Base-by-base conservation (phyloP, 1,140 invertebrate species). In the Stratiolaelaps scimitus region DNA sequence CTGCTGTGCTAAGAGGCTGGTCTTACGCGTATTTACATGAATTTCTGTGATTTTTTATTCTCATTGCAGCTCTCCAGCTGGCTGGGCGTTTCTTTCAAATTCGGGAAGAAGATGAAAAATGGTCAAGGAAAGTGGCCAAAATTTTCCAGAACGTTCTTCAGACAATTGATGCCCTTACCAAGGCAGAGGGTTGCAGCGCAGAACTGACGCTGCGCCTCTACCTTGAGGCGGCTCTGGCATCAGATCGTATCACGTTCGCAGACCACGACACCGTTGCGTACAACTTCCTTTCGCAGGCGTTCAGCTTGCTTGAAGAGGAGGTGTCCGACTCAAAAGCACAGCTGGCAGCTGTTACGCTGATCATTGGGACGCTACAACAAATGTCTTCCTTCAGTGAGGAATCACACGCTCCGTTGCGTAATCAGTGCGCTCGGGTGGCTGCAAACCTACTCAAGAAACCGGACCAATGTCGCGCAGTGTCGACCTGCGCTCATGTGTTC, bases 221-320 rank as follows among this genome's bases (percentile, higher is more conserved):
- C 77, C 80, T 96, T 1, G 92, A 98, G 77, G 94, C 92, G 1
- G 92, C 93, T 0, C 76, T 96, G 56, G 89, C 92, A 0, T 90
- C 94, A 56, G 88, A 89, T 53, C 84, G 88, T 75, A 92, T 97
- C 65, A 81, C 83, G 5, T 97, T 96, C 76, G 87, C 92, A 69
- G 92, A 93, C 74, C 87, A 91, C 74, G 92, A 97, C 78, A 89
- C 91, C 44, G 86, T 98, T 0, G 92, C 93, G 0, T 98, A 99
- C 77, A 95, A 99, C 76, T 99, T 95, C 73, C 85, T 98, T 73
- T 95, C 94, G 28, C 93, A 86, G 81, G 92, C 92, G 0, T 97
- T 98, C 76, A 92, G 92, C 0, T 78, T 99, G 64, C 98, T 98
- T 72, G 95, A 98, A 76, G 95, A 99, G 75, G 95, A 98, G 78